Base-by-base conservation (phyloP, 2,113 vertebrate genomes). In the Ranitomeya variabilis region DNA sequence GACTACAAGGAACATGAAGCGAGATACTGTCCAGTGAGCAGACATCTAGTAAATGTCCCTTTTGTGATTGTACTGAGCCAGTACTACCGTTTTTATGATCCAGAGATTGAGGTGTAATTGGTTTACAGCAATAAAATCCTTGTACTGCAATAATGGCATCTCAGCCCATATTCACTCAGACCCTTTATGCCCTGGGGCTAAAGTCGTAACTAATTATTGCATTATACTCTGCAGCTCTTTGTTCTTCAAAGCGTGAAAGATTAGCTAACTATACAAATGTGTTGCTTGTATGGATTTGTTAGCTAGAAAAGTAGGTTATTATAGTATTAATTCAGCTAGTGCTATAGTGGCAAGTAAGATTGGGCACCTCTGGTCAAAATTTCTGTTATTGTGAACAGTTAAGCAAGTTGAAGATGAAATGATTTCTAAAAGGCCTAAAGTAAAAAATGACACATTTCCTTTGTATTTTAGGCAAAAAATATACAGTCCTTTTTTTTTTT, bases 101-200 rank as follows among this genome's bases (percentile, higher is more conserved):
- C 13, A 7, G 55, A 81, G 78, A 87, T 87, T 37, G 31, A 81
- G 60, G 55, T 62, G 21, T 88, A 88, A 88, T 88, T 88, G 87
- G 66, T 88, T 88, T 88, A 76, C n/a, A 83, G 87, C 80, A 45
- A 83, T 88, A 88, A 88, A 88, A 83, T 88, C 87, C 81, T 55
- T 88, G 69, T 83, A 78, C 19, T 77, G 60, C n/a, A 77, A 57
- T 88, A 77, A 83, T 64, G 16, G 45, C 26, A 21, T 76, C 67
- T 83, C 57, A 19, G 79, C 69, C 80, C 87, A n/a, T n/a, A 88
- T 83, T 88, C 87, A n/a, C 74, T 62, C 76, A 23, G 76, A 84
- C 85, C 84, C 54, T 55, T 54, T 76, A 57, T 88, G 80, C 87
- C 87, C 87, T 51, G 57, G 7, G 87, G 87, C 71, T 77, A 45